A percentile compares a stretch with the other conserved stretches of the same genome.
Evolutionary conservation across 2,797 vertebrate species (phyloP).

Genomic region (Trichosurus vulpecula): DNA sequence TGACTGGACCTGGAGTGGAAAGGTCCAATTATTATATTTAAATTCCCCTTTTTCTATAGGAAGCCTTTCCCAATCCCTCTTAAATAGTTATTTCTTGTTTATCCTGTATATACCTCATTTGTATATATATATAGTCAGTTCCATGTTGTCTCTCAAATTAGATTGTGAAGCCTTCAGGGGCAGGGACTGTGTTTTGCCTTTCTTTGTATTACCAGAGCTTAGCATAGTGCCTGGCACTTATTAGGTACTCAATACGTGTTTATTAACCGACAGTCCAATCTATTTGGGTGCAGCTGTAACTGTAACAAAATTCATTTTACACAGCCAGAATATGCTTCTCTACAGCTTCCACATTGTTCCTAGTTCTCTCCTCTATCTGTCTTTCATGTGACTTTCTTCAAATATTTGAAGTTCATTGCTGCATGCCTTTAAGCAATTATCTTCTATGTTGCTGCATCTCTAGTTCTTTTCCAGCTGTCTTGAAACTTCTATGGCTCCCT

Average conservation of each 20-base stretch:
- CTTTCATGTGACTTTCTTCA: not conserved
- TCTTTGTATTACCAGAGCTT: not conserved
- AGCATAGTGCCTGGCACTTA: not conserved
- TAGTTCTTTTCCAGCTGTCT: not conserved
- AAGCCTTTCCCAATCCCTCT: not conserved
- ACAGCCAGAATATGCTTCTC: not conserved
- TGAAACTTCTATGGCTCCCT: not conserved
- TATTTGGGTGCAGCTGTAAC: not conserved
- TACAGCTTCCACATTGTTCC: not conserved
- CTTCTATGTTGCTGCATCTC: not conserved
- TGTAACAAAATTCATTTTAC: not conserved
- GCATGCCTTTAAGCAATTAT: not conserved
- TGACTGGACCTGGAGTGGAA: not conserved
- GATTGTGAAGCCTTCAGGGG: not conserved
- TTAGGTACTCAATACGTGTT: not conserved
- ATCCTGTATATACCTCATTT: not conserved
- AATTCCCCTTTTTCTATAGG: not conserved
- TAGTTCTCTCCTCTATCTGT: not conserved
- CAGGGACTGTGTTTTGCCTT: not conserved
- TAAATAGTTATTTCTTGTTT: not conserved
- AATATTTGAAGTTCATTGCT: not conserved
- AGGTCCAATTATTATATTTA: not conserved
- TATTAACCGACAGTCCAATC: not conserved
- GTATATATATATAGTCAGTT: not conserved
- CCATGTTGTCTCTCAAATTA: not conserved